These are phyloP conservation scores for Harpalus rubripes DNA, from an alignment of 2,888 invertebrate genomes.

Conservation along the genomic window DNA sequence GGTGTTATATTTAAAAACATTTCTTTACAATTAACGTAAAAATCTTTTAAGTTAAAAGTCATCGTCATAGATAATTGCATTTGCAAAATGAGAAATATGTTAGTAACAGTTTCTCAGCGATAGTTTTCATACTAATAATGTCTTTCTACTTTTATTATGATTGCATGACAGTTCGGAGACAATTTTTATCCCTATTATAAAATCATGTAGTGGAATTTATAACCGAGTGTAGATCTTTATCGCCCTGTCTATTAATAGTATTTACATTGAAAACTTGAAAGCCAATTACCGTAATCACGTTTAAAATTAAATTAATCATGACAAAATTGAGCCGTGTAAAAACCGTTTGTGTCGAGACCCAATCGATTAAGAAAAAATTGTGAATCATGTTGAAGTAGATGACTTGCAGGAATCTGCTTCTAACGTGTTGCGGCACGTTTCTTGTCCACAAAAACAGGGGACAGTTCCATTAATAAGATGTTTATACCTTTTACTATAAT, in stretches of 20 bases:
- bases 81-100: not conserved
- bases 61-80: not conserved
- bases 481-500: not conserved
- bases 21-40: not conserved
- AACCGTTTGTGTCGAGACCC: slow-evolving; percentile 34
- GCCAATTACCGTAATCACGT: slow-evolving; percentile 48
- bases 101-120: not conserved
- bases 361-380: slow-evolving; percentile 44
- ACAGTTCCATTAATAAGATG: slow-evolving; percentile 17
- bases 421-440: slow-evolving; percentile 12
- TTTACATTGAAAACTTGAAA: slow-evolving; percentile 45
- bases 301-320: slow-evolving; percentile 49
- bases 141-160: not conserved
- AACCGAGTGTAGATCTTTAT: slow-evolving; percentile 27
- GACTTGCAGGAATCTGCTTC: slow-evolving; percentile 39
- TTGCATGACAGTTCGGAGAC: slow-evolving; percentile 27
- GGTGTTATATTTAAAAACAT: not conserved
- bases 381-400: slow-evolving; percentile 26
- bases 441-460: slow-evolving; percentile 6
- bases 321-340: slow-evolving; percentile 42
- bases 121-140: not conserved
- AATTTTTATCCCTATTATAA: slow-evolving; percentile 34
- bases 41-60: not conserved
- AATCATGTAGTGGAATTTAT: slow-evolving; percentile 23
- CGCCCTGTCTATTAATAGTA: slow-evolving; percentile 40